phyloP scores from a whole-genome alignment of 92 coral and sea anemone genomes.

The Palythoa grandis region DNA sequence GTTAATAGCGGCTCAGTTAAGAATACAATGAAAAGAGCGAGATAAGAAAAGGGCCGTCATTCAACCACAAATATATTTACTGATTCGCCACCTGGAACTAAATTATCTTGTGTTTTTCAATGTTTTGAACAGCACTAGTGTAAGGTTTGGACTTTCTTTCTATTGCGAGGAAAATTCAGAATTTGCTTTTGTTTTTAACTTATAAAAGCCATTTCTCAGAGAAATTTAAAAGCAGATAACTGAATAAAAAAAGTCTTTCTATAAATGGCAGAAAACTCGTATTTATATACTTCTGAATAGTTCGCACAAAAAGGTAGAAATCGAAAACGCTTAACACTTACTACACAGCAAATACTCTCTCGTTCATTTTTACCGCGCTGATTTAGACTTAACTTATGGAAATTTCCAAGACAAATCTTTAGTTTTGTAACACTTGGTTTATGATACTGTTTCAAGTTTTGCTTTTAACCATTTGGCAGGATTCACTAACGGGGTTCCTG shows the following conservation, averaged over 20 bases:
- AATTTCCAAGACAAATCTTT: neutral
- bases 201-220: neutral
- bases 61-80: conserved; percentile 17
- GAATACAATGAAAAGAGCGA: neutral
- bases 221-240: conserved; percentile 11
- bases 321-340: neutral
- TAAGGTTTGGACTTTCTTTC: neutral
- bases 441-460: neutral
- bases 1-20: neutral
- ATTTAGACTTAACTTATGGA: neutral
- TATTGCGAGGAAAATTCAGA: neutral
- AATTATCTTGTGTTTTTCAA: neutral
- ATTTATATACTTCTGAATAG: neutral
- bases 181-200: neutral
- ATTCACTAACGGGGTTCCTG: neutral
- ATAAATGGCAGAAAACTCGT: conserved; percentile 25
- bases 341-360: no score
- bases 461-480: neutral
- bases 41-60: conserved; percentile 6
- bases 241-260: neutral
- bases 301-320: neutral
- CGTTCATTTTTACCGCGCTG: neutral
- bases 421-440: neutral
- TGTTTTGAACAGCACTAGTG: neutral
- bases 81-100: conserved; percentile 22